A percentile compares a stretch with the other conserved stretches of the same genome.
phyloP scores from a whole-genome alignment of 2,113 vertebrate genomes.

The Chrysemys picta region DNA sequence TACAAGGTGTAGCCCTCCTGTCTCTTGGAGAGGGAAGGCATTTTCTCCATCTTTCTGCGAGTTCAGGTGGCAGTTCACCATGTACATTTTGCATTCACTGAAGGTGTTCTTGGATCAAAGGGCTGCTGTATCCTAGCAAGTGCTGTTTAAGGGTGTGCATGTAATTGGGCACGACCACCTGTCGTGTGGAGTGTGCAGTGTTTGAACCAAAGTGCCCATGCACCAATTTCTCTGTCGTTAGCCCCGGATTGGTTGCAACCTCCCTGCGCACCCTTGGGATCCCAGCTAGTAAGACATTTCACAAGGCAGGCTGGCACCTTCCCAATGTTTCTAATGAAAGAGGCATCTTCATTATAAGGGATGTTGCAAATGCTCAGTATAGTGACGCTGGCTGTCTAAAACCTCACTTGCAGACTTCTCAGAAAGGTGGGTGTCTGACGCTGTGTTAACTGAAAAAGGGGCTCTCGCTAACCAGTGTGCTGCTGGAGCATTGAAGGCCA shows the following conservation, averaged over 20 bases:
- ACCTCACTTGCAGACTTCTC: background rate
- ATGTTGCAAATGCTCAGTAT: background rate
- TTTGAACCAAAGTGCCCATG: background rate
- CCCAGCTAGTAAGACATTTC: background rate
- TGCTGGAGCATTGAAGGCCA: no score
- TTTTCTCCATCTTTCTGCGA: background rate
- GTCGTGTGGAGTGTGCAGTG: background rate
- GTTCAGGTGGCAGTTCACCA: background rate
- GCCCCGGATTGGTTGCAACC: background rate
- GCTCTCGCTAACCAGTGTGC: no score
- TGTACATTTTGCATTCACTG: background rate
- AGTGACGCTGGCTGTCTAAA: background rate
- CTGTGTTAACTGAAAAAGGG: background rate
- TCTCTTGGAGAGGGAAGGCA: background rate
- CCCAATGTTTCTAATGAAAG: background rate
- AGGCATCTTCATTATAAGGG: background rate
- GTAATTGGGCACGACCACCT: background rate
- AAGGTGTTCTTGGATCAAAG: background rate
- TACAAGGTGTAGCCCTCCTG: background rate
- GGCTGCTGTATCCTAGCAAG: background rate
- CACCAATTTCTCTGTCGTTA: background rate
- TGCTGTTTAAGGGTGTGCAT: background rate
- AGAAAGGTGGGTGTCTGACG: background rate
- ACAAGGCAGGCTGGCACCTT: background rate
- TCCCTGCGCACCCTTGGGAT: background rate